These are phyloP conservation scores for Drosophila kikkawai DNA, from an alignment of 1,140 invertebrate species.

Conservation along the genomic window DNA sequence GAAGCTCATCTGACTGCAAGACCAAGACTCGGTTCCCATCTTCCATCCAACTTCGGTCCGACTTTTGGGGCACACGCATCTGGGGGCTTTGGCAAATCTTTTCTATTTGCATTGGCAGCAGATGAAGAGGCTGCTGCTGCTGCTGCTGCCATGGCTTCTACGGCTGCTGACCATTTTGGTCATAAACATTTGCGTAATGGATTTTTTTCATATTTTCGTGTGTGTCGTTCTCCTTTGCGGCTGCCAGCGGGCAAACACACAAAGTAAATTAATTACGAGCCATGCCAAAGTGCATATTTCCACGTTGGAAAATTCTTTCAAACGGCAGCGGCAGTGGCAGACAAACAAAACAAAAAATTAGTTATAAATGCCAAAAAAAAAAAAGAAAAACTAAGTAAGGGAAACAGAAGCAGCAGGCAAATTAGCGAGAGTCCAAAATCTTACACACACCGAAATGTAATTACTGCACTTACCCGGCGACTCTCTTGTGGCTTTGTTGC, in stretches of 20 bases:
- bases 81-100: slow-evolving; percentile 71
- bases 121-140: slow-evolving; percentile 45
- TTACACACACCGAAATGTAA: slow-evolving; percentile 73
- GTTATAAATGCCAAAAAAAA: slow-evolving; percentile 68
- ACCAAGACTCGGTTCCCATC: slow-evolving; percentile 43
- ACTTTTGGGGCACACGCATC: slow-evolving; percentile 67
- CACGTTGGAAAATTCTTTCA: slow-evolving; percentile 49
- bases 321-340: slow-evolving; percentile 5
- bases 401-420: slow-evolving; percentile 76
- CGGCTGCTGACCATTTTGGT: slow-evolving; percentile 75
- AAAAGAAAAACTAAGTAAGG: slow-evolving; percentile 62
- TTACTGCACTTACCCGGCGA: slow-evolving; percentile 65
- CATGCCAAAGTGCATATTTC: slow-evolving; percentile 47
- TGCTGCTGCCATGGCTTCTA: slow-evolving; percentile 34
- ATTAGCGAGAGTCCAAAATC: slow-evolving; percentile 78
- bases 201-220: slow-evolving; percentile 76
- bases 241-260: slow-evolving; percentile 75
- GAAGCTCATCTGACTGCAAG: slow-evolving; percentile 25
- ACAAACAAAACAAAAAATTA: slow-evolving; percentile 49
- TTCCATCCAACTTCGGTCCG: slow-evolving; percentile 17
- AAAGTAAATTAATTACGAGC: slow-evolving; percentile 84
- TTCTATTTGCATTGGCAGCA: slow-evolving; percentile 78
- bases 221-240: slow-evolving; percentile 52
- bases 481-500: slow-evolving; percentile 47
- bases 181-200: slow-evolving; percentile 84